These are phyloP conservation scores for Asobara japonica DNA, from an alignment of 1,140 invertebrate genomes.

Conservation along the genomic window DNA sequence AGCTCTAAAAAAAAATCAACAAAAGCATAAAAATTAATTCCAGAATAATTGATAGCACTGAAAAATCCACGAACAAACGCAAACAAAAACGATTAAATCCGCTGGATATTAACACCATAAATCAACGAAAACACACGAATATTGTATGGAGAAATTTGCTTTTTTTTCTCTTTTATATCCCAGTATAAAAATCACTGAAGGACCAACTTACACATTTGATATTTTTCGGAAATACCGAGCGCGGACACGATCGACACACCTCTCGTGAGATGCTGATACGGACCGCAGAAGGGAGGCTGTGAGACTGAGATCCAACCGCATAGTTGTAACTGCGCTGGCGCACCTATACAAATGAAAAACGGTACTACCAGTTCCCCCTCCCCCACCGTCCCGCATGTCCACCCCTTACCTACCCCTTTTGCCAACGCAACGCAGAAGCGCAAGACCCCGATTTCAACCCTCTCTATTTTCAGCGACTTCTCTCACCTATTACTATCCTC, in stretches of 20 bases:
- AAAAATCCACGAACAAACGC: neutral
- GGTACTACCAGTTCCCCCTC: constrained; percentile 41
- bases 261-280: constrained; percentile 53
- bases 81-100: neutral
- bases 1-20: neutral
- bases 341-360: constrained; percentile 46
- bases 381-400: constrained; percentile 34
- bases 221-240: constrained; percentile 35
- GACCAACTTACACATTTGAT: neutral
- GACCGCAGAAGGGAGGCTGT: constrained; percentile 63
- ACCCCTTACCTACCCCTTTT: neutral
- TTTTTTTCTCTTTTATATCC: too few relatives aligned
- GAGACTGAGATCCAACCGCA: constrained; percentile 62
- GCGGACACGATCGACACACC: constrained; percentile 48
- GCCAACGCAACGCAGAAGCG: neutral
- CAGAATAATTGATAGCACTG: neutral
- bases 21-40: neutral
- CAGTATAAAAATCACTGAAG: neutral
- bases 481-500: neutral
- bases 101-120: neutral
- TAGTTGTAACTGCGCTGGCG: constrained; percentile 55
- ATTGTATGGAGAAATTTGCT: too few relatives aligned
- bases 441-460: constrained; percentile 3
- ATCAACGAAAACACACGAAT: too few relatives aligned
- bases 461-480: neutral